Evolutionary conservation across 2,888 invertebrate species (phyloP), one percentile per base, ranked within the genome.

Genomic region (Diaprepes abbreviatus): DNA sequence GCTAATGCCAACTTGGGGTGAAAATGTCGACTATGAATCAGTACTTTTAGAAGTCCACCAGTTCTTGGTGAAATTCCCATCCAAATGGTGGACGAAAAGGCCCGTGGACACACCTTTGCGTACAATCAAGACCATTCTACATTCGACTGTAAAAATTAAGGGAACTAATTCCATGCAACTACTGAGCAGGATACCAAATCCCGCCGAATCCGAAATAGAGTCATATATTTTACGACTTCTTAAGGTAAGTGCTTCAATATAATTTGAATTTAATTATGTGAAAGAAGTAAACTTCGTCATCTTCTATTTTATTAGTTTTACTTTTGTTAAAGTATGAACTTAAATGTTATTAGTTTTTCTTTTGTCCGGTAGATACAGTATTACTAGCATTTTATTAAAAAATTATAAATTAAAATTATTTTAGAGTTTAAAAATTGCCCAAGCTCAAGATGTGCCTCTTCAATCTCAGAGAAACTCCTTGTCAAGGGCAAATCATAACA

Each of bases 41-140:
- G 91, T 94, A 64, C 85, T 98, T 14, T 86, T 90, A 66, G 96
- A 96, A 83, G 91, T 95, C 70, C 95, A 97, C 80, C 86, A 91
- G 73, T 98, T 98, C 85, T 91, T 97, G 79, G 92, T 92, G 82
- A 92, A 93, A 17, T 94, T 93, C 81, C 97, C 97, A 1, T 91
- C 92, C 70, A 86, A 89, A 58, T 93, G 93, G 86, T 97, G 97
- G 96, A 94, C 93, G 90, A 90, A 77, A 4, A 90, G 92, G 75
- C 89, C 91, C 0, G 88, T 89, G 17, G 97, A 97, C 81, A 94
- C 94, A n/a, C 97, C 96, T 0, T 85, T 93, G 77, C 88, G 93
- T 79, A 98, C 98, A 10, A 91, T 98, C 54, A 97, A 97, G 86
- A 98, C 98, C 0, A 89, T 98, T 74, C 88, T 98, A 62, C 96